Evolutionary conservation across 1,140 invertebrate species (phyloP).

Genomic region (Holcopasites calliopsidis): DNA sequence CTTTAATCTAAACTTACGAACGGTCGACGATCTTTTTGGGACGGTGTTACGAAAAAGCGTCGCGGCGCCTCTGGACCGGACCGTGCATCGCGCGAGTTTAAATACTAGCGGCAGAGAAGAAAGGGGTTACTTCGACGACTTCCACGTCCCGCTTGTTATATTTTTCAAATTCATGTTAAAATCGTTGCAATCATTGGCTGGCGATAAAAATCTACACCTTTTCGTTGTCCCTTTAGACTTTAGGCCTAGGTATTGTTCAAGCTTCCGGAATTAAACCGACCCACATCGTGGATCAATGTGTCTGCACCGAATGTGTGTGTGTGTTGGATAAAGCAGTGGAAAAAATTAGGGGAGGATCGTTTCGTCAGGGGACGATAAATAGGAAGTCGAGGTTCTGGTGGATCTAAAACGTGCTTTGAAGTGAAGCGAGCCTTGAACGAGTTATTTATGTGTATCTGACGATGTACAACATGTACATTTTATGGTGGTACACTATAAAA

Average conservation of each 20-base stretch:
- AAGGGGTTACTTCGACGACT: background rate
- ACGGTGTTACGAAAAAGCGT: conserved; percentile 30
- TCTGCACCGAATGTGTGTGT: background rate
- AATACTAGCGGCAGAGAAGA: background rate
- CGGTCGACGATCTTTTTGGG: conserved; percentile 29
- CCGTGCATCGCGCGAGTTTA: background rate
- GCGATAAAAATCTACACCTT: conserved; percentile 25
- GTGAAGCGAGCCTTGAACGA: no score
- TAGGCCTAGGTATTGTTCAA: background rate
- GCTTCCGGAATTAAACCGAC: background rate
- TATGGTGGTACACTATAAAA: no score
- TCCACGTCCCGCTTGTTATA: conserved; percentile 10
- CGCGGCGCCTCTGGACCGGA: conserved; percentile 1
- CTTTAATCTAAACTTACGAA: conserved; percentile 36
- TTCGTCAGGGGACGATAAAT: no score
- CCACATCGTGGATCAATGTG: background rate
- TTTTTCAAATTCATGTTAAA: conserved; percentile 1
- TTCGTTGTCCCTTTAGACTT: conserved; percentile 24
- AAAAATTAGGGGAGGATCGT: no score
- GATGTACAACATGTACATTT: no score
- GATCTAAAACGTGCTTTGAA: no score
- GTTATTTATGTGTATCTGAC: no score
- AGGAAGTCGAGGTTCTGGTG: no score
- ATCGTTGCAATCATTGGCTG: conserved; percentile 5
- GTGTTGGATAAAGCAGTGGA: no score